Percentiles rank a stretch among this genome's conserved stretches.
phyloP scores from a whole-genome alignment of 2,888 invertebrate genomes.

The Cylindroiulus punctatus region DNA sequence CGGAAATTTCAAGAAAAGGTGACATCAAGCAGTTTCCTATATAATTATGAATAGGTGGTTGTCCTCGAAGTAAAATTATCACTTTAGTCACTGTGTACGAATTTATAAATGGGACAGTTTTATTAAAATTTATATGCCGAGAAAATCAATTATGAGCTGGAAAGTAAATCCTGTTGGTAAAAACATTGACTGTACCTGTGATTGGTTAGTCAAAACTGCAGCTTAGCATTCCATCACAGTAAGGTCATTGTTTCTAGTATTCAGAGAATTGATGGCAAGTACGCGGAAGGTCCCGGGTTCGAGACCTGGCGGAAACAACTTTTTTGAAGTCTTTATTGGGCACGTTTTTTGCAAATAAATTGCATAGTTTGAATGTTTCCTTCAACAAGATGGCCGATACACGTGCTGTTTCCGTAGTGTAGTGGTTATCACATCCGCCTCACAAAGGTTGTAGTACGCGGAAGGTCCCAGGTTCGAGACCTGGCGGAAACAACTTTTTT shows the following conservation, averaged over 20 bases:
- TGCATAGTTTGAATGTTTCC: background rate
- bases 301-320: background rate
- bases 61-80: background rate
- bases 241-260: too few relatives aligned
- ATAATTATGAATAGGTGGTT: background rate
- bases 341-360: background rate
- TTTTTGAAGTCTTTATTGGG: too few relatives aligned
- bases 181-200: background rate
- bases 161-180: too few relatives aligned
- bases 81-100: background rate
- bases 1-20: background rate
- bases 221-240: too few relatives aligned
- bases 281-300: conserved; percentile 9
- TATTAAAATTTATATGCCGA: background rate
- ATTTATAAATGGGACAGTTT: background rate
- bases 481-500: background rate
- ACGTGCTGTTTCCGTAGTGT: background rate
- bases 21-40: background rate
- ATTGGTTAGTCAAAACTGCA: too few relatives aligned
- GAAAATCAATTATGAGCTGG: background rate
- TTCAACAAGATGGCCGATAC: background rate
- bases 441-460: background rate
- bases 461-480: background rate
- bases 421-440: background rate
- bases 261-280: too few relatives aligned